A percentile compares a stretch with the other conserved stretches of the same genome.
Evolutionary conservation across 2,113 vertebrate genomes (phyloP).

Genomic region (Piprites chloris): DNA sequence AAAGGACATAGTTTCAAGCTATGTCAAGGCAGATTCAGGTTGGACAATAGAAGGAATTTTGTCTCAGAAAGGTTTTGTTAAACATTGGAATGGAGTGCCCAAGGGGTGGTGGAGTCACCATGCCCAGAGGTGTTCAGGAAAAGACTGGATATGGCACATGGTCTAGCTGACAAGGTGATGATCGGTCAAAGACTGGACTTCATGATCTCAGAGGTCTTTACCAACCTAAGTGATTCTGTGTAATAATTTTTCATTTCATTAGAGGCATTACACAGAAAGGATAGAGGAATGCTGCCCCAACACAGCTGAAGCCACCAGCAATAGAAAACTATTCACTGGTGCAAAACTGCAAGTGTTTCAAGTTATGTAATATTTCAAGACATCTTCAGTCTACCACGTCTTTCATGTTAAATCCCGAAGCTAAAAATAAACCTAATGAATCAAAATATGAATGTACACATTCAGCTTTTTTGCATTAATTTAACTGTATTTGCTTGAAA

Average conservation of each 20-base stretch:
- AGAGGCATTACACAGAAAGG: neutral
- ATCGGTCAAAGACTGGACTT: neutral
- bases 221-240: neutral
- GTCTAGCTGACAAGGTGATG: neutral
- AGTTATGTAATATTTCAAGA: neutral
- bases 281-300: neutral
- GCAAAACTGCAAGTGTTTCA: neutral
- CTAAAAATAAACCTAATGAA: neutral
- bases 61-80: neutral
- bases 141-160: fast-evolving
- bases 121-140: neutral
- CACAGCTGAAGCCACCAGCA: neutral
- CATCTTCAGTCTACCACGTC: neutral
- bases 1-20: neutral
- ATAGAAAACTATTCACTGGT: neutral
- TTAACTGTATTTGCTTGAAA: neutral
- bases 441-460: neutral
- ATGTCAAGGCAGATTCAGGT: neutral
- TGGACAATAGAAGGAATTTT: neutral
- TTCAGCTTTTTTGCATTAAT: neutral
- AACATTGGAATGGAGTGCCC: neutral
- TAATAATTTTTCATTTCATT: neutral
- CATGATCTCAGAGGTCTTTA: neutral
- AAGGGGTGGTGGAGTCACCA: neutral
- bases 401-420: neutral